Base-by-base conservation (phyloP, 2,113 vertebrate species). In the Cranoglanis bouderius region DNA sequence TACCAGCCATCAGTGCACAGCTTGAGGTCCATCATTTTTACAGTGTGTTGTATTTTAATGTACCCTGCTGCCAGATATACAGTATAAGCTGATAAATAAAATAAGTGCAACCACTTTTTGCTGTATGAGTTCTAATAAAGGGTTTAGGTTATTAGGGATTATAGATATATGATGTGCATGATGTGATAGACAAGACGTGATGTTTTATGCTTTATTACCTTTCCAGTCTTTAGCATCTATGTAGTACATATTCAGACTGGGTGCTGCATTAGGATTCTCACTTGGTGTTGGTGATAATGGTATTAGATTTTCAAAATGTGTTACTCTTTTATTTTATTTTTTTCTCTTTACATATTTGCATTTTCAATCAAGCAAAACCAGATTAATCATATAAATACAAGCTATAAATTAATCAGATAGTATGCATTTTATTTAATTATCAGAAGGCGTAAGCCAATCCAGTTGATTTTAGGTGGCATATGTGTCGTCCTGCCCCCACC, bases 391-490 rank as follows among this genome's bases (percentile, higher is more conserved):
- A 35, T 7, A 13, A 63, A 63, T 63, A 63, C 26, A 2, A 57
- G 19, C 2, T 1, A 65, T 29, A n/a, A 10, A 65, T 29, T 29
- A 63, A 63, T 32, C n/a, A 67, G n/a, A 35, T 70, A 1, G 5
- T 32, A n/a, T 4, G n/a, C 29, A 16, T 32, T 67, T 63, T 63
- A 26, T 67, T 67, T 32, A 49, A 9, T 8, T 49, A 8, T 49
- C 8, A 67, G 13, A 46, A 32, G 43, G 40, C n/a, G 14, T 70
- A 65, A 51, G 19, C 46, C 3, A 83, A 55, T 46, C 65, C 70
- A 26, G 19, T 55, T 40, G 84, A 87, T 85, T 86, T 93, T n/a
- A 59, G 90, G 92, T 93, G 92, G 94, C 93, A 94, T 95, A 93
- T 94, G 93, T 46, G 51, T 72, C 88, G 83, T 86, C 82, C 53